A percentile compares a stretch with the other conserved stretches of the same genome.
Conservation (phyloP, 2,888 invertebrate genomes). For the Miltochrista miniata region DNA sequence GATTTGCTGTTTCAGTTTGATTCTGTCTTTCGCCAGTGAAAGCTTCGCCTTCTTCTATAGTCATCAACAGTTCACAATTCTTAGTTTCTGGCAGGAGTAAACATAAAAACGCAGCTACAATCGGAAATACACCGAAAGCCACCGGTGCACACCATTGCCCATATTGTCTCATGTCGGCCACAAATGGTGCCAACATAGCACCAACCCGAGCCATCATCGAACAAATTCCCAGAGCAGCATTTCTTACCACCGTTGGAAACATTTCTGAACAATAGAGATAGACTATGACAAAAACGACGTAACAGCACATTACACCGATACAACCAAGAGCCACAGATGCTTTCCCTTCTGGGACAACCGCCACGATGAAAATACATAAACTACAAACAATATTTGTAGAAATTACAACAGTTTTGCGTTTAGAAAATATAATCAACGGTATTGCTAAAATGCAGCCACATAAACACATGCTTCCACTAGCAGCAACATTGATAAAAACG, state of each 20-base stretch:
- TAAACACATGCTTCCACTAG: constrained; percentile 86
- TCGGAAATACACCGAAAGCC: constrained; percentile 87
- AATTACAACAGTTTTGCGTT: constrained; percentile 85
- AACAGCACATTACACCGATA: constrained; percentile 89
- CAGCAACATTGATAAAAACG: constrained; percentile 90
- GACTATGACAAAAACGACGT: constrained; percentile 90
- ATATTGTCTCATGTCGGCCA: constrained; percentile 84
- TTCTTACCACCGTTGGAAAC: constrained; percentile 94
- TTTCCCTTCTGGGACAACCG: constrained; percentile 74
- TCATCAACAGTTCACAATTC: constrained; percentile 88
- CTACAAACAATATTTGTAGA: constrained; percentile 83
- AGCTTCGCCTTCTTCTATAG: constrained; percentile 89
- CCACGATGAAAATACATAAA: constrained; percentile 84
- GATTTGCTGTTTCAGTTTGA: background rate
- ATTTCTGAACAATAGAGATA: constrained; percentile 93
- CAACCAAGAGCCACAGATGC: constrained; percentile 85
- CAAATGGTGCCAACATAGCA: constrained; percentile 92
- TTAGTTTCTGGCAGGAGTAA: constrained; percentile 90
- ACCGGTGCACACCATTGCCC: constrained; percentile 87
- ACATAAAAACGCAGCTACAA: constrained; percentile 86
- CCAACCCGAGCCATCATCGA: constrained; percentile 94
- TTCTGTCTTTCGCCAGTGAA: constrained; percentile 38
- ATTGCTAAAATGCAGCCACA: constrained; percentile 83
- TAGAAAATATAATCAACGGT: constrained; percentile 85
- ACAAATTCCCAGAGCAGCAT: constrained; percentile 91